phyloP scores from a whole-genome alignment of 2,113 vertebrate genomes.

The Chaetodon trifascialis region DNA sequence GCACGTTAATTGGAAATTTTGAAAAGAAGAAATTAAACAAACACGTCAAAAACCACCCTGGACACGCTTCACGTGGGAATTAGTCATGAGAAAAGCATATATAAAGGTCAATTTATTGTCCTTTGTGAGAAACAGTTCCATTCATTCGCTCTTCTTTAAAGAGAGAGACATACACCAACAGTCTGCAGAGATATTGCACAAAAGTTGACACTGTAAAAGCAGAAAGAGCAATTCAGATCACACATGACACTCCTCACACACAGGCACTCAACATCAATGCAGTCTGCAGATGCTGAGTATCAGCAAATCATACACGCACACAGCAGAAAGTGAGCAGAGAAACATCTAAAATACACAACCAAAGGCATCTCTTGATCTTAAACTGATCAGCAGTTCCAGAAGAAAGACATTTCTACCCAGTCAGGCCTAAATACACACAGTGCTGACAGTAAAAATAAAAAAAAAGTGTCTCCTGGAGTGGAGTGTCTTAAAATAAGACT shows the following conservation, averaged over 20 bases:
- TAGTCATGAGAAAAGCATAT: constrained; percentile 41
- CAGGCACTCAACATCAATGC: constrained; percentile 55
- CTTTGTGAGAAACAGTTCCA: constrained; percentile 26
- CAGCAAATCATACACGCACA: constrained; percentile 37
- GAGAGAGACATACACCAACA: constrained; percentile 49
- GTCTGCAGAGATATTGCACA: constrained; percentile 77
- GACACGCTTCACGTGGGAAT: constrained; percentile 36
- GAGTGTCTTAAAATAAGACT: constrained; percentile 49
- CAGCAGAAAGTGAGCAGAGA: constrained; percentile 42
- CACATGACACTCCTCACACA: constrained; percentile 11
- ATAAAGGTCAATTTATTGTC: constrained; percentile 49
- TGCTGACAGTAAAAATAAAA: constrained; percentile 6
- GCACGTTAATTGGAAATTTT: constrained; percentile 21
- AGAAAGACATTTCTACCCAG: constrained; percentile 18
- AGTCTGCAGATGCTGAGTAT: constrained; percentile 45
- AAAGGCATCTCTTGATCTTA: constrained; percentile 65
- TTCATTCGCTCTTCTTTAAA: constrained; percentile 38
- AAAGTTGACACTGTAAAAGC: constrained; percentile 75
- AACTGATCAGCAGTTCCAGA: constrained; percentile 23
- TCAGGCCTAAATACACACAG: constrained; percentile 18
- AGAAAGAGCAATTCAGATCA: constrained; percentile 53
- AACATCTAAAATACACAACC: constrained; percentile 63
- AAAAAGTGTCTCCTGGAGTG: background rate
- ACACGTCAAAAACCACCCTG: constrained; percentile 25
- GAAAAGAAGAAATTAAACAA: constrained; percentile 24